Evolutionary conservation across 1,140 invertebrate genomes (phyloP).

Genomic region (Anastrepha ludens): DNA sequence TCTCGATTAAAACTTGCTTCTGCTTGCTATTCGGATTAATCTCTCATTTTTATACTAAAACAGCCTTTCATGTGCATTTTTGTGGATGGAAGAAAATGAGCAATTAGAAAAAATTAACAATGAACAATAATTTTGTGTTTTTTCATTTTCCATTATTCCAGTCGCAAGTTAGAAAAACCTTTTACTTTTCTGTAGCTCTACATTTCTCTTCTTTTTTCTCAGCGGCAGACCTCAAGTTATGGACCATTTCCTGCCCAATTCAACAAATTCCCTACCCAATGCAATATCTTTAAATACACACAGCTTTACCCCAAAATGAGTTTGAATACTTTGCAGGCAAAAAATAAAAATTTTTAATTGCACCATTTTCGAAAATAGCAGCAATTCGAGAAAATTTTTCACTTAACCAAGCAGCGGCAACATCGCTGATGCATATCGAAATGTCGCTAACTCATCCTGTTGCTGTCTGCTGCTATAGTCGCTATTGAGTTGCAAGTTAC

Average conservation of each 20-base stretch:
- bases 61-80: too few species aligned
- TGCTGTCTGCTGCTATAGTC: constrained; percentile 22
- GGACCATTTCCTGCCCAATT: constrained; percentile 34
- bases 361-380: constrained; percentile 51
- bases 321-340: background rate
- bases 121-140: too few species aligned
- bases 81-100: too few species aligned
- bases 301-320: constrained; percentile 4
- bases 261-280: background rate
- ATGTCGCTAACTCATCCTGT: constrained; percentile 50
- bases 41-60: too few species aligned
- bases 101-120: too few species aligned
- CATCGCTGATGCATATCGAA: constrained; percentile 46
- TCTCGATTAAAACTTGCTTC: too few species aligned
- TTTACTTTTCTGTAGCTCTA: too few species aligned
- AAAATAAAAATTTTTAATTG: constrained; percentile 46
- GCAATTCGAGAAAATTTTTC: constrained; percentile 52
- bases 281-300: constrained; percentile 27
- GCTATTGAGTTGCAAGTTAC: constrained; percentile 39
- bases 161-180: too few species aligned
- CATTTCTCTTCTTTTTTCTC: background rate
- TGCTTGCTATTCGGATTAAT: too few species aligned
- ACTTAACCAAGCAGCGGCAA: constrained; percentile 50
- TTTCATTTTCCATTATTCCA: too few species aligned
- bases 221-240: background rate